These are phyloP conservation scores for Etheostoma cragini DNA, from an alignment of 2,113 vertebrate genomes.

Conservation along the genomic window DNA sequence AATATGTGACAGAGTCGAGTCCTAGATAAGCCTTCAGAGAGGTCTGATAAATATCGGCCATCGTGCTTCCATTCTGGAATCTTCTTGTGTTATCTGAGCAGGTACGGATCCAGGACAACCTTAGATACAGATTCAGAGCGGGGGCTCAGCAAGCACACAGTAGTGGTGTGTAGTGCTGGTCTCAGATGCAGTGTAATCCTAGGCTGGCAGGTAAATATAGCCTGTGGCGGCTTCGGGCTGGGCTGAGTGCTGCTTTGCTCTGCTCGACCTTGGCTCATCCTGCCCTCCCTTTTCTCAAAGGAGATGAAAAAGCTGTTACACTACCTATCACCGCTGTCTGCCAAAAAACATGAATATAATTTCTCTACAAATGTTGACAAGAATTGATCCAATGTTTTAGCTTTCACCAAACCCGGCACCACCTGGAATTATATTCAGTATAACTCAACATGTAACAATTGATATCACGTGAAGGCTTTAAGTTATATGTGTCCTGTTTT, in stretches of 20 bases:
- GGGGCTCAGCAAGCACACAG: slow-evolving; percentile 44
- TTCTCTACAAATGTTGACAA: not conserved
- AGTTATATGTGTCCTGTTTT: not conserved
- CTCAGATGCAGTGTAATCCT: slow-evolving; percentile 70
- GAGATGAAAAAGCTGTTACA: slow-evolving; percentile 33
- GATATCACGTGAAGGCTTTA: not conserved
- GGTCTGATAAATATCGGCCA: slow-evolving; percentile 51
- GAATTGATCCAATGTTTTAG: not conserved
- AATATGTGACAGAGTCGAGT: slow-evolving; percentile 26
- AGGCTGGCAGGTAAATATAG: slow-evolving; percentile 79
- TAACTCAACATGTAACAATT: not conserved
- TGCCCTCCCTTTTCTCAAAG: slow-evolving; percentile 47
- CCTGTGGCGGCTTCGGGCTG: slow-evolving; percentile 54
- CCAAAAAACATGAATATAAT: not conserved
- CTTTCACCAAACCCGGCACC: not conserved
- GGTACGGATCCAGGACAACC: slow-evolving; percentile 45
- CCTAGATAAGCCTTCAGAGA: slow-evolving; percentile 43
- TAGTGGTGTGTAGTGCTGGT: slow-evolving; percentile 48
- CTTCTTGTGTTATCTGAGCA: slow-evolving; percentile 46
- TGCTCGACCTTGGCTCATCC: slow-evolving; percentile 75
- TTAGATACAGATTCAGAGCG: slow-evolving; percentile 60
- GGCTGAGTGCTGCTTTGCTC: slow-evolving; percentile 69
- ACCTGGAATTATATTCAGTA: not conserved
- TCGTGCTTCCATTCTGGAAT: slow-evolving; percentile 55
- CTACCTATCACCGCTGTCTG: not conserved